These are phyloP conservation scores for Enteromius fasciolatus DNA, from an alignment of 2,797 vertebrate species.

Conservation along the genomic window DNA sequence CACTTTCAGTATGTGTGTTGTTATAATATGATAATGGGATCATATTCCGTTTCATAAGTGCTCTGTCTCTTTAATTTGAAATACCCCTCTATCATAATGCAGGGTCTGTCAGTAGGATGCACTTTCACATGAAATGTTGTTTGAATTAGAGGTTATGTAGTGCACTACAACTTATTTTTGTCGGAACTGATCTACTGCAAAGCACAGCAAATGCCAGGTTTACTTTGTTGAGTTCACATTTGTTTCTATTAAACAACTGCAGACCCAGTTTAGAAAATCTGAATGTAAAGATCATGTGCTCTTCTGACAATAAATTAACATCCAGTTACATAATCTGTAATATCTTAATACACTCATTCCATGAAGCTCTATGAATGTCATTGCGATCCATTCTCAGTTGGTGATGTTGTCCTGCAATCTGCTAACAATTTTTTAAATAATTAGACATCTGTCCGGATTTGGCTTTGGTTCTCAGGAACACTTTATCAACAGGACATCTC, in stretches of 20 bases:
- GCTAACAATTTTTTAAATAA: slow-evolving; percentile 8
- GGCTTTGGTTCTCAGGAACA: slow-evolving; percentile 35
- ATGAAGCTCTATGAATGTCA: neutral
- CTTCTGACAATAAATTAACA: neutral
- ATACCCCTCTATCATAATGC: slow-evolving; percentile 11
- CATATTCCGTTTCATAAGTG: slow-evolving; percentile 40
- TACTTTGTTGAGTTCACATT: slow-evolving; percentile 8
- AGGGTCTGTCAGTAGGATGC: slow-evolving; percentile 6
- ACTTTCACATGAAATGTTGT: slow-evolving; percentile 21
- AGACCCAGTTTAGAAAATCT: neutral
- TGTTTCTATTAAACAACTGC: neutral
- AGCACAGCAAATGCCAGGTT: neutral
- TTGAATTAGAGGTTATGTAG: slow-evolving; percentile 13
- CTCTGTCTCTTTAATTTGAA: slow-evolving; percentile 36
- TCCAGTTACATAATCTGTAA: neutral
- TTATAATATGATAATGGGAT: slow-evolving; percentile 45
- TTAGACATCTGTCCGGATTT: slow-evolving; percentile 28
- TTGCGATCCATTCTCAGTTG: neutral
- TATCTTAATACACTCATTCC: neutral
- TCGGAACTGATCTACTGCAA: neutral
- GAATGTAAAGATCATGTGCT: neutral
- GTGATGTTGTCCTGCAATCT: slow-evolving; percentile 15
- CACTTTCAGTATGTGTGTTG: slow-evolving; percentile 34
- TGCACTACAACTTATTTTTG: slow-evolving; percentile 23
- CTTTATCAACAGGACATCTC: slow-evolving; percentile 51